Evolutionary conservation across 2,888 invertebrate species (phyloP).

Genomic region (Plebejus argus): DNA sequence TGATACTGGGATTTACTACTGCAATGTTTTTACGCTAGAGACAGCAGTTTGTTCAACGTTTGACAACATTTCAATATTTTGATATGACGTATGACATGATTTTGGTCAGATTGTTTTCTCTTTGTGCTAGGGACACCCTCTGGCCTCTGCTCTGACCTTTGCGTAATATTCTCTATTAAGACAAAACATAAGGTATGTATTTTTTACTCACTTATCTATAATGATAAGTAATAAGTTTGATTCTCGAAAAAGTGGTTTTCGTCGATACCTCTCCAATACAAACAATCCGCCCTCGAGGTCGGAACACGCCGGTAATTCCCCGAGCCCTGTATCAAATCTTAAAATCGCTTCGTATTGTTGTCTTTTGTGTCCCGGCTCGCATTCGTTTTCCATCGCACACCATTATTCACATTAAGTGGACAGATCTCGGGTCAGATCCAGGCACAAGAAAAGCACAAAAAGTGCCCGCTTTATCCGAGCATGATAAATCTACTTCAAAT

Average conservation of each 20-base stretch:
- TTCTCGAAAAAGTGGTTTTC: slow-evolving; percentile 1
- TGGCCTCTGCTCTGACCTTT: no score
- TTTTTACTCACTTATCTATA: no score
- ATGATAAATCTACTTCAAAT: slow-evolving; percentile 82
- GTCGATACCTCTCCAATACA: background rate
- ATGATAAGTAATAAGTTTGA: background rate
- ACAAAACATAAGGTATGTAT: no score
- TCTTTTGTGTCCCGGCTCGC: slow-evolving; percentile 77
- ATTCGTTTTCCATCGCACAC: slow-evolving; percentile 81
- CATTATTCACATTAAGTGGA: slow-evolving; percentile 82
- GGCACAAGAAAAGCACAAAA: slow-evolving; percentile 81
- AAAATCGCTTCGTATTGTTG: slow-evolving; percentile 78
- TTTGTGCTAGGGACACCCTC: no score
- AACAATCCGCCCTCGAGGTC: slow-evolving; percentile 10
- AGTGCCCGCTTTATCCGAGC: slow-evolving; percentile 81
- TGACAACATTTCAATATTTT: no score
- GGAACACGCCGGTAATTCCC: slow-evolving; percentile 50
- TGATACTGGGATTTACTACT: no score
- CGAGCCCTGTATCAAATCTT: slow-evolving; percentile 76
- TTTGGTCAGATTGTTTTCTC: no score
- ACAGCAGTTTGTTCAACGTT: no score
- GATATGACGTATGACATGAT: no score
- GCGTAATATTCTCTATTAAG: no score
- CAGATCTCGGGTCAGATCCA: slow-evolving; percentile 81
- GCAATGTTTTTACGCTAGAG: no score